A percentile compares a stretch with the other conserved stretches of the same genome.
These are phyloP conservation scores for Etheostoma cragini DNA, from an alignment of 2,113 vertebrate species.

Conservation along the genomic window DNA sequence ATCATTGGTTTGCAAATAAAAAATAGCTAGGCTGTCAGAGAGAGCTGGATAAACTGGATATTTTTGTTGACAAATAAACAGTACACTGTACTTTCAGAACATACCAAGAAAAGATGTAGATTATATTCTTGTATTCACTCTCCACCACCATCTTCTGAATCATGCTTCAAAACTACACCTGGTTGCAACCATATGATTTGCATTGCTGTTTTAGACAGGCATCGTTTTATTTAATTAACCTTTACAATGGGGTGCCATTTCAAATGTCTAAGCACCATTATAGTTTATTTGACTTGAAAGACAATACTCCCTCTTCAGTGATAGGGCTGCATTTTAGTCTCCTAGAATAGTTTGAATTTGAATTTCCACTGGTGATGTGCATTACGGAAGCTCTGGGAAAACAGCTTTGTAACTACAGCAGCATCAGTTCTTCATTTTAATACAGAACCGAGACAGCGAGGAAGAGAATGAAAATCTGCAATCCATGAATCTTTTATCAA, in stretches of 20 bases:
- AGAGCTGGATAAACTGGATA: not conserved
- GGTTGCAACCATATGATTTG: not conserved
- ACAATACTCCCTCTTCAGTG: slow-evolving; percentile 36
- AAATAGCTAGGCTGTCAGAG: not conserved
- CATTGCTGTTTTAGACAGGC: not conserved
- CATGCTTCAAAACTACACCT: not conserved
- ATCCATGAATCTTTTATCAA: slow-evolving; percentile 72
- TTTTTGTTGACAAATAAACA: not conserved
- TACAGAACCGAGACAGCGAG: slow-evolving; percentile 25
- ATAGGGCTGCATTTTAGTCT: slow-evolving; percentile 25
- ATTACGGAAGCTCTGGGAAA: slow-evolving; percentile 46
- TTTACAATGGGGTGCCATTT: slow-evolving; percentile 2
- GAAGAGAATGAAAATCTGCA: slow-evolving; percentile 39
- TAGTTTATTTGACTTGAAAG: slow-evolving; percentile 43
- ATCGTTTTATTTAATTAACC: slow-evolving; percentile 25
- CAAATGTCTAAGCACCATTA: slow-evolving; percentile 10
- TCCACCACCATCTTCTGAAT: not conserved
- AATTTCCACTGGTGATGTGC: slow-evolving; percentile 46
- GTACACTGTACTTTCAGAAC: not conserved
- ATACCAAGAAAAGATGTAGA: not conserved
- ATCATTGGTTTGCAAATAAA: not conserved
- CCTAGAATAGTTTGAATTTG: slow-evolving; percentile 33
- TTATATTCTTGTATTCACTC: not conserved
- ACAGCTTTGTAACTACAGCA: slow-evolving; percentile 32
- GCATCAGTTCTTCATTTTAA: slow-evolving; percentile 53